phyloP scores from a whole-genome alignment of 2,888 invertebrate genomes.

The Protodeltote pygarga region DNA sequence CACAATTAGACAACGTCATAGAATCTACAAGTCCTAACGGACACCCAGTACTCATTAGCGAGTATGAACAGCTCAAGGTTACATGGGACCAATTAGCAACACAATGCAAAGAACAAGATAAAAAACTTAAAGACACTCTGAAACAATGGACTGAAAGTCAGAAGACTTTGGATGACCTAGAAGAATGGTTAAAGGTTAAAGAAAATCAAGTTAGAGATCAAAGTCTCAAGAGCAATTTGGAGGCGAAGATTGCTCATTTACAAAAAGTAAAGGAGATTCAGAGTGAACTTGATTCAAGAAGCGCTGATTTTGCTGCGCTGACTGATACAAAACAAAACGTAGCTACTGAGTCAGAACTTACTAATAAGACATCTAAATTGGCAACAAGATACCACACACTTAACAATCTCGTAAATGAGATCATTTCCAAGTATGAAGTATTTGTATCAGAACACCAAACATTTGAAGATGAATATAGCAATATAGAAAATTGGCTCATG shows the following conservation, averaged over 20 bases:
- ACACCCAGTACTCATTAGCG: conserved; percentile 90
- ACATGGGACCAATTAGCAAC: conserved; percentile 92
- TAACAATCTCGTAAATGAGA: conserved; percentile 93
- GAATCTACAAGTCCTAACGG: conserved; percentile 92
- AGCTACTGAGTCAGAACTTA: conserved; percentile 92
- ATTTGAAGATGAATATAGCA: conserved; percentile 91
- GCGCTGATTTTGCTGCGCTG: conserved; percentile 89
- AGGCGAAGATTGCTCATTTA: conserved; percentile 93
- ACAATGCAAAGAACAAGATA: conserved; percentile 90
- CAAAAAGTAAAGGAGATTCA: conserved; percentile 91
- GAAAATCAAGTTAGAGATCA: conserved; percentile 96
- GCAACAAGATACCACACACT: conserved; percentile 93
- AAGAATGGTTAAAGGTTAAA: conserved; percentile 94
- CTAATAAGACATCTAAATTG: conserved; percentile 91
- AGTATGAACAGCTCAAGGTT: conserved; percentile 91
- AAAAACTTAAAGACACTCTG: conserved; percentile 91
- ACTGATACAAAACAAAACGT: conserved; percentile 90
- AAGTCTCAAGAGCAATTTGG: conserved; percentile 94
- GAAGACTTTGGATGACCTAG: conserved; percentile 91
- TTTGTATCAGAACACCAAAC: conserved; percentile 94
- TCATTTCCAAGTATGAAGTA: conserved; percentile 92
- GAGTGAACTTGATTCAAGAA: conserved; percentile 90
- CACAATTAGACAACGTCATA: conserved; percentile 90
- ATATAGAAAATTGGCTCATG: conserved; percentile 92
- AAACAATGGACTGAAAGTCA: conserved; percentile 94